phyloP scores from a whole-genome alignment of 2,113 vertebrate species.

The Ginglymostoma cirratum region DNA sequence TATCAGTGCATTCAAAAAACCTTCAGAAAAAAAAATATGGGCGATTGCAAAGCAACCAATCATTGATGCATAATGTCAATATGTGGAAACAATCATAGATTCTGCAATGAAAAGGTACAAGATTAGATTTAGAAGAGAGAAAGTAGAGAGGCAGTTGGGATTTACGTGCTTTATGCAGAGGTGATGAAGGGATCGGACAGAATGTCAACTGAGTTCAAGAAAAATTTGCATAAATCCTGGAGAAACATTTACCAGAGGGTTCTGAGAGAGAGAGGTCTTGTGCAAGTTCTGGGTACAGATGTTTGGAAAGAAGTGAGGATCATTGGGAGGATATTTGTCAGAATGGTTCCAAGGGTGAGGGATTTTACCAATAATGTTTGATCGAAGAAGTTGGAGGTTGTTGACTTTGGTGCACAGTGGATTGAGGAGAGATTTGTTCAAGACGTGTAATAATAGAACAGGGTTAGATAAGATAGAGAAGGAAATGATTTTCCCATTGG shows the following conservation, averaged over 20 bases:
- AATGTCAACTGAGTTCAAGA: background rate
- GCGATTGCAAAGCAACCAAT: background rate
- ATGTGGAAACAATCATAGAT: background rate
- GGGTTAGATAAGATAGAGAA: background rate
- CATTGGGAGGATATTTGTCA: background rate
- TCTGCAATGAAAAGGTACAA: background rate
- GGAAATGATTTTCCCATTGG: background rate
- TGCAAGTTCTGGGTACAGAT: too few relatives aligned
- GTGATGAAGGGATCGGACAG: background rate
- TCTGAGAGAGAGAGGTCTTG: background rate
- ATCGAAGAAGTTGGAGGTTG: background rate
- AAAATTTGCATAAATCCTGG: background rate
- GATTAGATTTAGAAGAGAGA: background rate
- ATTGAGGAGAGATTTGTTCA: background rate
- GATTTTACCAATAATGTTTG: background rate
- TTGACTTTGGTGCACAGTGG: background rate
- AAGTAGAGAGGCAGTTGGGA: background rate
- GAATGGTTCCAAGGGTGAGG: background rate
- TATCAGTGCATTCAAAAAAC: background rate
- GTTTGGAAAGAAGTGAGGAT: background rate
- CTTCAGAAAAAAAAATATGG: background rate
- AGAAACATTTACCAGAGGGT: background rate
- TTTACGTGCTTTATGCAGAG: background rate
- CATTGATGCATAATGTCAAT: background rate
- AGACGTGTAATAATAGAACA: background rate